phyloP scores from a whole-genome alignment of 2,888 invertebrate genomes.

The Trissolcus brochymenae region DNA sequence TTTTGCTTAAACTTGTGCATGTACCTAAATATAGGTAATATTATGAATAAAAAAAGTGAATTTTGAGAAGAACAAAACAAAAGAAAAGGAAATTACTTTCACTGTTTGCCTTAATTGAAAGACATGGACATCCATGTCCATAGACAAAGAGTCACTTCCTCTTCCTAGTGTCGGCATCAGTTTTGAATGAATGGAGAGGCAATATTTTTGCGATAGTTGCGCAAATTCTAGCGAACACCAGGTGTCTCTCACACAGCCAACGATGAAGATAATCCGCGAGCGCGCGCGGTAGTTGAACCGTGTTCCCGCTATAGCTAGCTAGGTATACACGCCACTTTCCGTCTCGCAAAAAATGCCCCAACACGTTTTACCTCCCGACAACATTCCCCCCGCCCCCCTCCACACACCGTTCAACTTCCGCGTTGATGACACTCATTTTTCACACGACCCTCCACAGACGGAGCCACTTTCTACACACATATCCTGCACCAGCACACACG shows the following conservation, averaged over 20 bases:
- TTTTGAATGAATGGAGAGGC: too few relatives aligned
- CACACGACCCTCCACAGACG: slow-evolving; percentile 14
- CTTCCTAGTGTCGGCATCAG: too few relatives aligned
- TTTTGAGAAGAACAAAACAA: too few relatives aligned
- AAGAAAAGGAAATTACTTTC: too few relatives aligned
- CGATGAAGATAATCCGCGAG: slow-evolving; percentile 45
- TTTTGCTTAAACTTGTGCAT: too few relatives aligned
- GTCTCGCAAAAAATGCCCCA: slow-evolving; percentile 31
- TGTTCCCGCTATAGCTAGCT: slow-evolving; percentile 18
- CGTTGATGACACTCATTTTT: slow-evolving; percentile 40
- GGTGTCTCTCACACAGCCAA: slow-evolving; percentile 25
- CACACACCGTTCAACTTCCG: slow-evolving; percentile 39
- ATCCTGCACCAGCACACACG: slow-evolving; percentile 12
- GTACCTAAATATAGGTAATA: too few relatives aligned
- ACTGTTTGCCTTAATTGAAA: too few relatives aligned
- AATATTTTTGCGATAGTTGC: slow-evolving; percentile 4
- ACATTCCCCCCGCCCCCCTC: slow-evolving; percentile 22
- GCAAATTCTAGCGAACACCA: slow-evolving; percentile 24
- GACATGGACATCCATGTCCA: too few relatives aligned
- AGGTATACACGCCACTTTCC: slow-evolving; percentile 37
- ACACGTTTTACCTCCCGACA: slow-evolving; percentile 42
- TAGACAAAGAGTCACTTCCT: too few relatives aligned
- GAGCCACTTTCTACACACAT: slow-evolving; percentile 28
- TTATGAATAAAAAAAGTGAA: too few relatives aligned
- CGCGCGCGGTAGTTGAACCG: slow-evolving; percentile 41